Conservation (phyloP, 2,113 vertebrate species). For the Conger conger region DNA sequence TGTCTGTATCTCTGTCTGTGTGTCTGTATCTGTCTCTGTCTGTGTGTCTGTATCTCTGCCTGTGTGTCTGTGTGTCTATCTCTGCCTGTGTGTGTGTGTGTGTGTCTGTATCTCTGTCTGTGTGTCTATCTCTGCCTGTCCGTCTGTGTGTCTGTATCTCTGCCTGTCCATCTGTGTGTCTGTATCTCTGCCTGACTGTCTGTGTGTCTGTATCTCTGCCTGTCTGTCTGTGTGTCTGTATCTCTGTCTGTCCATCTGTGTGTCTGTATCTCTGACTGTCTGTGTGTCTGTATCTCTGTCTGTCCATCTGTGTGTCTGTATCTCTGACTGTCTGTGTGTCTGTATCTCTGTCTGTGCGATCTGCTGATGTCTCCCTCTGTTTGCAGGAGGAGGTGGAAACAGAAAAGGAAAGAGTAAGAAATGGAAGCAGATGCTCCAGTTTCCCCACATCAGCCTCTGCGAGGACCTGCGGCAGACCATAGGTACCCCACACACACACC, state of each 20-base stretch:
- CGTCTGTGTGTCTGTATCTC: no score
- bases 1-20: background rate
- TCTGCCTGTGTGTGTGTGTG: no score
- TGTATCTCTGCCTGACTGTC: no score
- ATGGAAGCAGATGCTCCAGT: constrained; percentile 99
- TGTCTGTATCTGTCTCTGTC: background rate
- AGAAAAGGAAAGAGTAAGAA: constrained; percentile 99
- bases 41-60: constrained; percentile 25
- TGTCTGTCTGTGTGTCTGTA: no score
- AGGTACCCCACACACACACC: no score
- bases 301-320: background rate
- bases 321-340: background rate
- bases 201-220: no score
- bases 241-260: background rate
- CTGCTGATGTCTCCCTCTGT: constrained; percentile 22
- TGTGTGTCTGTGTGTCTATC: no score
- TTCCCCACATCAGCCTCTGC: constrained; percentile 92
- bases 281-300: no score
- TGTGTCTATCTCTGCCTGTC: constrained; percentile 33
- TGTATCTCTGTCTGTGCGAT: background rate
- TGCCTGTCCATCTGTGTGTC: background rate
- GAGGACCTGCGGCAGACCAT: constrained; percentile 87
- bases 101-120: no score
- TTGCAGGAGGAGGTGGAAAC: constrained; percentile 89
- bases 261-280: no score